Evolutionary conservation across 30 jellyfish, hydroid and myxozoan species (phyloP).

Genomic region (Catostylus mosaicus): DNA sequence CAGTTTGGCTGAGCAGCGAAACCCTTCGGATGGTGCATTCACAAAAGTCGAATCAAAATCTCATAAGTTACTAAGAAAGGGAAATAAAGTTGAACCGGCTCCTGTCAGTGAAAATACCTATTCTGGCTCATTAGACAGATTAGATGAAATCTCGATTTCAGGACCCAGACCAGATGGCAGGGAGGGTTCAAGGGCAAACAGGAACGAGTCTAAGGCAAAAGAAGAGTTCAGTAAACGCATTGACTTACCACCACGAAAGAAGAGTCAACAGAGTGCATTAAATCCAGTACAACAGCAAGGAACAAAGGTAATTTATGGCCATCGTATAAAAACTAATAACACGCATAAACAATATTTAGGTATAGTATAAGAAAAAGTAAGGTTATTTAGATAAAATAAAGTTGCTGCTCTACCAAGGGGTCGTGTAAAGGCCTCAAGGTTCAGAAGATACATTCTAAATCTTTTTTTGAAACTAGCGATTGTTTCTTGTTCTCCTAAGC

Average conservation of each 20-base stretch:
- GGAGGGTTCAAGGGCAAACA: slow-evolving; percentile 32
- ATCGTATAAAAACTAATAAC: too few relatives aligned
- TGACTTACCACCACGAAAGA: slow-evolving; percentile 51
- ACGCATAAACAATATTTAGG: too few relatives aligned
- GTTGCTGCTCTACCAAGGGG: too few relatives aligned
- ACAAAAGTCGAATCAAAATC: slow-evolving; percentile 65
- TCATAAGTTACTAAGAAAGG: slow-evolving; percentile 51
- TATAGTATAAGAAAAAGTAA: too few relatives aligned
- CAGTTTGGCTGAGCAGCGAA: slow-evolving; percentile 13
- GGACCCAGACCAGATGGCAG: slow-evolving; percentile 96
- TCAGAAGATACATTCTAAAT: too few relatives aligned
- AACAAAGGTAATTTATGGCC: not conserved
- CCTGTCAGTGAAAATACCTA: slow-evolving; percentile 21
- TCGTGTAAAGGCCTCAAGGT: too few relatives aligned
- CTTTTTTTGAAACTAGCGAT: too few relatives aligned
- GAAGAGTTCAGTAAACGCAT: slow-evolving; percentile 32
- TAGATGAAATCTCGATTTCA: slow-evolving; percentile 93
- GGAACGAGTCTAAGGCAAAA: slow-evolving; percentile 26
- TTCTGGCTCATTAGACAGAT: slow-evolving; percentile 71
- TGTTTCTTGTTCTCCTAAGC: too few relatives aligned
- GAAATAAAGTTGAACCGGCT: slow-evolving; percentile 75
- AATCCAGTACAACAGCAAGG: not conserved
- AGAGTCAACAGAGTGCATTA: slow-evolving; percentile 24
- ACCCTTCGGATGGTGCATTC: slow-evolving; percentile 35
- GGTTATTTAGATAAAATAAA: too few relatives aligned